A percentile compares a stretch with the other conserved stretches of the same genome.
phyloP scores from a whole-genome alignment of 2,888 invertebrate genomes.

The Laspeyria flexula region DNA sequence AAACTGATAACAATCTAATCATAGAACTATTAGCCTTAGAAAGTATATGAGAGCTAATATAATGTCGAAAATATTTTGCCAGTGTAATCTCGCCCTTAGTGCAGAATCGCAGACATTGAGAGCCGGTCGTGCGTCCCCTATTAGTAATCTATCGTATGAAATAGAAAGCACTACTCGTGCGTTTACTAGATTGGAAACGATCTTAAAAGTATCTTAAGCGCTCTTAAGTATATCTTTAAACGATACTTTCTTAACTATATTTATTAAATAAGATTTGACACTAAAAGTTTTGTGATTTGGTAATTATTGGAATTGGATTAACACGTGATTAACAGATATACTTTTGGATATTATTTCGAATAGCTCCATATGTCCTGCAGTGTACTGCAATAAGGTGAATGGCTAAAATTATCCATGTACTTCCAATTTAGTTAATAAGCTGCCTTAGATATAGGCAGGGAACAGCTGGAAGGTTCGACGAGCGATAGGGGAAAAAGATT shows the following conservation, averaged over 20 bases:
- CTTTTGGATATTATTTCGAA: neutral
- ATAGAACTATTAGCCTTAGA: too few relatives aligned
- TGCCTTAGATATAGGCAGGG: too few relatives aligned
- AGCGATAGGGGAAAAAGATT: too few relatives aligned
- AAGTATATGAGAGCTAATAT: neutral
- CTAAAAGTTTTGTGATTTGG: neutral
- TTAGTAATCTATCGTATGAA: conserved; percentile 44
- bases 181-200: conserved; percentile 37
- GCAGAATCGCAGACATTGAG: conserved; percentile 9
- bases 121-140: conserved; percentile 38
- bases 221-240: too few relatives aligned
- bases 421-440: too few relatives aligned
- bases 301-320: neutral
- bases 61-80: neutral
- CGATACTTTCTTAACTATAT: neutral
- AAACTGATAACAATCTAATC: too few relatives aligned
- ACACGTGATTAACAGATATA: neutral
- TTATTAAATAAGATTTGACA: conserved; percentile 3
- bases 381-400: too few relatives aligned
- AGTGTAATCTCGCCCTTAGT: neutral
- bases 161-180: conserved; percentile 39
- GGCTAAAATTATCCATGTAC: too few relatives aligned
- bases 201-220: conserved; percentile 20
- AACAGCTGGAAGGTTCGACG: too few relatives aligned
- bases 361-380: too few relatives aligned